phyloP scores from a whole-genome alignment of 2,113 vertebrate species.

The Clinocottus analis region DNA sequence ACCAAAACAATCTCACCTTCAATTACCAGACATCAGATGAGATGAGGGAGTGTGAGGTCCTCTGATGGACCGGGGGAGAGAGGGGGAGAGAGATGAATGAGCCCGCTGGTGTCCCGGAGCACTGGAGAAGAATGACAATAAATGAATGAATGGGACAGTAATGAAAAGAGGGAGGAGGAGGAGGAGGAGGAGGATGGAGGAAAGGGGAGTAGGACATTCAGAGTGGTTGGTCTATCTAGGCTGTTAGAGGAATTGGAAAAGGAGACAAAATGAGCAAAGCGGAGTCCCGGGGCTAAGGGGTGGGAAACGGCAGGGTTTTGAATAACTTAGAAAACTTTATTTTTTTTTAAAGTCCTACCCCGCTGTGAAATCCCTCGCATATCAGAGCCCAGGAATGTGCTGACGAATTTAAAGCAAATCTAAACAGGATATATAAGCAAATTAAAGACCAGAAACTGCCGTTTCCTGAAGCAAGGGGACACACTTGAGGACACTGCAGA shows the following conservation, averaged over 20 bases:
- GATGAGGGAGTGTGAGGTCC: slow-evolving; percentile 55
- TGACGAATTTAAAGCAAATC: not conserved
- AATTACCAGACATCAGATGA: slow-evolving; percentile 65
- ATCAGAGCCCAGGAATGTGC: not conserved
- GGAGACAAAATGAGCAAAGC: slow-evolving; percentile 43
- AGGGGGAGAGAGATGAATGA: slow-evolving; percentile 51
- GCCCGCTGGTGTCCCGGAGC: slow-evolving; percentile 45
- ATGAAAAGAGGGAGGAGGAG: slow-evolving; percentile 60
- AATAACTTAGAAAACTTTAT: slow-evolving; percentile 20
- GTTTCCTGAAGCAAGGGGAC: not conserved
- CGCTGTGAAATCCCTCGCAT: not conserved
- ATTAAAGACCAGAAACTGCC: not conserved
- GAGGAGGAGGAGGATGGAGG: slow-evolving; percentile 16
- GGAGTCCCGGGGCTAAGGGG: not conserved
- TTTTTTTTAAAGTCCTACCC: not conserved
- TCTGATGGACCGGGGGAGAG: slow-evolving; percentile 45
- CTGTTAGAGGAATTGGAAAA: slow-evolving; percentile 37
- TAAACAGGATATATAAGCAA: not conserved
- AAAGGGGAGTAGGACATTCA: slow-evolving; percentile 51
- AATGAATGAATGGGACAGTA: slow-evolving; percentile 72
- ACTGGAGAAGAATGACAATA: slow-evolving; percentile 44
- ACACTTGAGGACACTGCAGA: not conserved
- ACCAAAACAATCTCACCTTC: slow-evolving; percentile 62
- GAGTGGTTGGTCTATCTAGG: slow-evolving; percentile 27
- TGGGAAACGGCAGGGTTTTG: slow-evolving; percentile 8